Evolutionary conservation across 2,888 invertebrate species (phyloP).

Genomic region (Pandemis cinnamomeana): DNA sequence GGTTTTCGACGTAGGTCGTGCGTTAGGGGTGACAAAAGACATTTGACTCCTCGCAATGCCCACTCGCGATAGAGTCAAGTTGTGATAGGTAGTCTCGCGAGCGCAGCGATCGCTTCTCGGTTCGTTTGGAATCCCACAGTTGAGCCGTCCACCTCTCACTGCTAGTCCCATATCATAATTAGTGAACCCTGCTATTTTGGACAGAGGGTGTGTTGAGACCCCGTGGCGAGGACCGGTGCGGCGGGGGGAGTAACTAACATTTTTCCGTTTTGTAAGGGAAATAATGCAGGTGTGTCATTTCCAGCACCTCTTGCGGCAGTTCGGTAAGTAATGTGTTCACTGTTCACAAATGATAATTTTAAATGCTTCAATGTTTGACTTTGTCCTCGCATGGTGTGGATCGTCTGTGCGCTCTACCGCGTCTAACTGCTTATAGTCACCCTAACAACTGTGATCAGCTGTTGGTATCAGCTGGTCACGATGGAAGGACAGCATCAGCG

Average conservation of each 20-base stretch:
- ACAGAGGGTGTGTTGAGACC: slow-evolving; percentile 79
- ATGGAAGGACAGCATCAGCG: neutral
- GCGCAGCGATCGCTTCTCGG: too few relatives aligned
- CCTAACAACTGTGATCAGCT: neutral
- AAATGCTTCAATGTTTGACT: slow-evolving; percentile 47
- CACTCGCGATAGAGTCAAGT: too few relatives aligned
- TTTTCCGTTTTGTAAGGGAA: slow-evolving; percentile 72
- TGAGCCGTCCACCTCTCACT: slow-evolving; percentile 49
- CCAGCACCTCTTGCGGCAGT: slow-evolving; percentile 83
- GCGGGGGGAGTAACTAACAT: slow-evolving; percentile 69
- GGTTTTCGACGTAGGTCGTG: too few relatives aligned
- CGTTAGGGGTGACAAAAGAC: too few relatives aligned
- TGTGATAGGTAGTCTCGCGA: too few relatives aligned
- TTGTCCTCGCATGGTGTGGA: slow-evolving; percentile 41
- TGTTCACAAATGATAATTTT: slow-evolving; percentile 49
- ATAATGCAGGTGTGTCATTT: slow-evolving; percentile 85
- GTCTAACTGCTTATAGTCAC: slow-evolving; percentile 37
- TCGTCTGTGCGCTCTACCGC: slow-evolving; percentile 40
- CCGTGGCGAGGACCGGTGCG: slow-evolving; percentile 64
- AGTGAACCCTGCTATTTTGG: slow-evolving; percentile 76
- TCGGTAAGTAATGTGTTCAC: slow-evolving; percentile 75
- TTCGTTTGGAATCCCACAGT: too few relatives aligned
- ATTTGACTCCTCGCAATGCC: too few relatives aligned
- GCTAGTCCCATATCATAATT: slow-evolving; percentile 72
- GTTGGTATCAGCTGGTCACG: slow-evolving; percentile 1